A percentile compares a stretch with the other conserved stretches of the same genome.
Evolutionary conservation across 1,140 invertebrate species (phyloP).

Genomic region (Heliconius congener): DNA sequence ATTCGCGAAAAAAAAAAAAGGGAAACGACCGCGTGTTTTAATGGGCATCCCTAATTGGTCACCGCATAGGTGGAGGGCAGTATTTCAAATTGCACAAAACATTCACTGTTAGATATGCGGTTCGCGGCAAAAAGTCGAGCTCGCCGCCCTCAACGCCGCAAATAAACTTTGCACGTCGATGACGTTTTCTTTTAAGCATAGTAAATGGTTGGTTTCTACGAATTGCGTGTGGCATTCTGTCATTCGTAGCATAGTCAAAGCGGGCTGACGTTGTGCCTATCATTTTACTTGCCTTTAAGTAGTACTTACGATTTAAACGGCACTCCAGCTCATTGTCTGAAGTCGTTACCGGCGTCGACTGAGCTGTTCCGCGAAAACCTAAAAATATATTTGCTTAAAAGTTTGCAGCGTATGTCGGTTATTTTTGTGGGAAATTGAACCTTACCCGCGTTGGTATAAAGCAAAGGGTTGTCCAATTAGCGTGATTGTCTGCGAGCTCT

Average conservation of each 20-base stretch:
- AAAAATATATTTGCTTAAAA: constrained; percentile 67
- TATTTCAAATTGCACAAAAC: constrained; percentile 27
- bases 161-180: constrained; percentile 24
- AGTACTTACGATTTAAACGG: constrained; percentile 61
- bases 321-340: constrained; percentile 66
- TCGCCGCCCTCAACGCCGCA: background rate
- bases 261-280: constrained; percentile 34
- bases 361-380: constrained; percentile 70
- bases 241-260: constrained; percentile 40
- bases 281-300: constrained; percentile 52
- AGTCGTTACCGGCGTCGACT: constrained; percentile 59
- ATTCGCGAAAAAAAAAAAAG: constrained; percentile 54
- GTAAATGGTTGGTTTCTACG: constrained; percentile 22
- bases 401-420: constrained; percentile 33
- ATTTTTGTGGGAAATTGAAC: constrained; percentile 44
- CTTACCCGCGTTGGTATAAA: constrained; percentile 46
- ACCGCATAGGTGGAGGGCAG: constrained; percentile 49
- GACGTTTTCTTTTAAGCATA: constrained; percentile 26
- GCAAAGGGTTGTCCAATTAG: constrained; percentile 49
- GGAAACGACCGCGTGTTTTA: constrained; percentile 51
- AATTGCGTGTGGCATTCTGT: constrained; percentile 38
- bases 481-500: constrained; percentile 61
- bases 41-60: constrained; percentile 72
- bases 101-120: constrained; percentile 21
- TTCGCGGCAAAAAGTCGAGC: constrained; percentile 1